Percentiles rank a stretch among this genome's conserved stretches.
Evolutionary conservation across 2,113 vertebrate species (phyloP).

Genomic region (Alethe diademata): DNA sequence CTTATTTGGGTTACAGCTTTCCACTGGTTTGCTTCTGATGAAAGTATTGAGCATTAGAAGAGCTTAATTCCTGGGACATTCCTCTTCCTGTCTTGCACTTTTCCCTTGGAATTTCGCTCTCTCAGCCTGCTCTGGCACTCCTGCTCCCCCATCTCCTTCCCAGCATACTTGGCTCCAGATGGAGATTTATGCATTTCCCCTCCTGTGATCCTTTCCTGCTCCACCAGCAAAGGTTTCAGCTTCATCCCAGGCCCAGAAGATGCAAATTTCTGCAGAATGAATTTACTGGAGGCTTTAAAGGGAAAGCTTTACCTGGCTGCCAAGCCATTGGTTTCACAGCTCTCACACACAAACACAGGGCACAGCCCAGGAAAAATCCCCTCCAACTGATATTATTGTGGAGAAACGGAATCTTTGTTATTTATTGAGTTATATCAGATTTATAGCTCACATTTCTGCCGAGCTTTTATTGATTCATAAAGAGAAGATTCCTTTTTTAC

Average conservation of each 20-base stretch:
- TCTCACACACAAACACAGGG: background rate
- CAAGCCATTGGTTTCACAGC: background rate
- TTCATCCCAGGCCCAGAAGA: slow-evolving; percentile 34
- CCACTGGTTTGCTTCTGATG: slow-evolving; percentile 10
- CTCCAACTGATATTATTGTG: background rate
- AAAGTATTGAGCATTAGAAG: background rate
- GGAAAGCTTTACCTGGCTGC: background rate
- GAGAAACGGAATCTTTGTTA: background rate
- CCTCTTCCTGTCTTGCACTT: slow-evolving; percentile 43
- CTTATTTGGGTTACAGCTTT: slow-evolving; percentile 29
- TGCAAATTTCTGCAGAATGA: background rate
- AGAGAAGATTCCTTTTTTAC: background rate
- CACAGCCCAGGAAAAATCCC: background rate
- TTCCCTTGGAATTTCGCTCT: background rate
- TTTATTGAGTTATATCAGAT: background rate
- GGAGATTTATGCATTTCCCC: slow-evolving; percentile 40
- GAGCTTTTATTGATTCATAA: background rate
- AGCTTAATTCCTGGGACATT: slow-evolving; percentile 40
- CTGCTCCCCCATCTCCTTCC: slow-evolving; percentile 14
- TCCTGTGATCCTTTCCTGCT: slow-evolving; percentile 44
- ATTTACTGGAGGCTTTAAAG: background rate
- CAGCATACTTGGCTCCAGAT: slow-evolving; percentile 27
- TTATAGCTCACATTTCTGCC: background rate
- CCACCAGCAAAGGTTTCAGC: slow-evolving; percentile 6
- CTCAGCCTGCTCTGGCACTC: slow-evolving; percentile 7